These are phyloP conservation scores for Colistium nudipinnis DNA, from an alignment of 2,113 vertebrate genomes.

Conservation along the genomic window DNA sequence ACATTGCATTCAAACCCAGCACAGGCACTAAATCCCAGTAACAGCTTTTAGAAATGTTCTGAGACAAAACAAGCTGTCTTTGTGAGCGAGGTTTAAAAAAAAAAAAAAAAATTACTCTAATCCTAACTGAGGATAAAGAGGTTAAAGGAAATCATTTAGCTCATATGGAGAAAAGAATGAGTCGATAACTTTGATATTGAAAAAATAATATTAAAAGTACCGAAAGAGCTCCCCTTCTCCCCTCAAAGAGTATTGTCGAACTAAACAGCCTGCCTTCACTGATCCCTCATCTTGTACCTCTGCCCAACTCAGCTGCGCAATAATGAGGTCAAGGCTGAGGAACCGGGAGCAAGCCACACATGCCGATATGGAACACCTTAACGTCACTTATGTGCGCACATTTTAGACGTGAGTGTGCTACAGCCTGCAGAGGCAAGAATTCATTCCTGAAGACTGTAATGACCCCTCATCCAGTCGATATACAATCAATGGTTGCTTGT, in stretches of 20 bases:
- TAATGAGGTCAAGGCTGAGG: not conserved
- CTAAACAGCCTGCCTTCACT: conserved; percentile 67
- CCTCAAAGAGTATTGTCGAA: conserved; percentile 65
- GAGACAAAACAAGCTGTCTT: conserved; percentile 10
- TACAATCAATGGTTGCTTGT: conserved; percentile 33
- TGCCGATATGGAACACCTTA: not conserved
- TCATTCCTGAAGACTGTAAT: not conserved
- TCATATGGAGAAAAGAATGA: not conserved
- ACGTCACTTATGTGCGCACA: not conserved
- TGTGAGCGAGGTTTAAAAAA: conserved; percentile 7
- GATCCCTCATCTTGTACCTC: conserved; percentile 24
- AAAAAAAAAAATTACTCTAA: not conserved
- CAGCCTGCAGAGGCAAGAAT: not conserved
- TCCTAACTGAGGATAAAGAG: not conserved
- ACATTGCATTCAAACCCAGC: not conserved
- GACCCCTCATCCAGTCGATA: conserved; percentile 26
- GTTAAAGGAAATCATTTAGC: not conserved
- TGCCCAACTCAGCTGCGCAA: not conserved
- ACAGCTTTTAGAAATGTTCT: conserved; percentile 4
- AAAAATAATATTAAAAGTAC: not conserved
- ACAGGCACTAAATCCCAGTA: conserved; percentile 14
- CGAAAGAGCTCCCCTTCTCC: not conserved
- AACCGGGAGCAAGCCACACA: conserved; percentile 10
- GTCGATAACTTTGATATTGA: too few relatives aligned
- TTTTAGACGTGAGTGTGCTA: not conserved